These are phyloP conservation scores for Netelia inedita DNA, from an alignment of 2,888 invertebrate genomes.

Conservation along the genomic window DNA sequence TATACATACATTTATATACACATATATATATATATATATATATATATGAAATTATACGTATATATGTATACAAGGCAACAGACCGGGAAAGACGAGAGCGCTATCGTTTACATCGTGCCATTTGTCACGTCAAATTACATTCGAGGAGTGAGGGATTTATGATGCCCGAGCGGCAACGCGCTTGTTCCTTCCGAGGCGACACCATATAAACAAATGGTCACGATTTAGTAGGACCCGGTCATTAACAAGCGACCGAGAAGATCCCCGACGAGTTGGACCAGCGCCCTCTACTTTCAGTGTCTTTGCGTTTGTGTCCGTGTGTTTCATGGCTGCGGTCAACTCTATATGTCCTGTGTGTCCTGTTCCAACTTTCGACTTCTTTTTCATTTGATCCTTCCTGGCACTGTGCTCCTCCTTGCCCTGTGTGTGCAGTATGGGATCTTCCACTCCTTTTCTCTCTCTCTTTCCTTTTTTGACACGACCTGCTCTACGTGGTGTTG, in stretches of 20 bases:
- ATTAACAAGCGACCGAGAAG: conserved; percentile 75
- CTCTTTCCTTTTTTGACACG: conserved; percentile 38
- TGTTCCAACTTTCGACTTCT: conserved; percentile 53
- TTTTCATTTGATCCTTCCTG: conserved; percentile 38
- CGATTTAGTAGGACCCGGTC: conserved; percentile 81
- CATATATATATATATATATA: conserved; percentile 26
- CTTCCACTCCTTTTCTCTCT: neutral
- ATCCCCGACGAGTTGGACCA: conserved; percentile 49
- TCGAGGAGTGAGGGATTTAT: conserved; percentile 79
- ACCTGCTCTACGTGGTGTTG: conserved; percentile 43
- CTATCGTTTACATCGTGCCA: conserved; percentile 82
- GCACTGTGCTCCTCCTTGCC: neutral
- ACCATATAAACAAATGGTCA: conserved; percentile 81
- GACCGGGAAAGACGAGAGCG: conserved; percentile 61
- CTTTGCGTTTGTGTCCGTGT: neutral
- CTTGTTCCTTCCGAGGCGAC: conserved; percentile 79
- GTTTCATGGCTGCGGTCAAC: conserved; percentile 23
- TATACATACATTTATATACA: conserved; percentile 1
- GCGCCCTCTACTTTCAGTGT: conserved; percentile 23
- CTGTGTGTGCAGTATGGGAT: conserved; percentile 16
- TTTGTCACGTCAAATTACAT: conserved; percentile 83
- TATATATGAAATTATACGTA: conserved; percentile 14
- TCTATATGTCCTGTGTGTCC: conserved; percentile 28
- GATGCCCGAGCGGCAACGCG: conserved; percentile 76
- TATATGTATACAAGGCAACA: conserved; percentile 1